Base-by-base conservation (phyloP, 1,140 invertebrate genomes). In the Melanaphis sacchari region DNA sequence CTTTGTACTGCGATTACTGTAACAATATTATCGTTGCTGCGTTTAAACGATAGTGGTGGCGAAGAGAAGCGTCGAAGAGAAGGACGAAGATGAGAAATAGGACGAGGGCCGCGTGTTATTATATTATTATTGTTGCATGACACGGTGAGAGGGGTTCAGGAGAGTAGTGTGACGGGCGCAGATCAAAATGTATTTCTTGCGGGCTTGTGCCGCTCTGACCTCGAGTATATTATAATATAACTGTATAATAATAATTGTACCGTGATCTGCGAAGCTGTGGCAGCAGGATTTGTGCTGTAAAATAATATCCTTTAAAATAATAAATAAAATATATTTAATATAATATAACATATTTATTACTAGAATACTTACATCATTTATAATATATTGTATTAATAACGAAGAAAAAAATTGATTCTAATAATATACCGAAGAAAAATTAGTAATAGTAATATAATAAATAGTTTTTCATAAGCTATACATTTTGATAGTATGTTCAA, bases 1-100 rank as follows among this genome's bases (percentile, higher is more conserved):
- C 36, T 24, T 41, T 24, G 31, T 31, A 49, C 43, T 24, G 76
- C 91, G 91, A 92, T 92, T 82, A 92, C 91, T 92, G 66, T 81
- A 92, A 92, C 38, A 92, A 92, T 92, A 92, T 92, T 92, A 82
- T 92, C 66, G 43, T 92, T 81, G 43, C 38, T 46, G 21, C 43
- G 43, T 92, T 82, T 91, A 91, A 91, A 91, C 36, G 90, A 18
- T 91, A 52, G 88, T 24, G 40, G 7, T 40, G 81, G 82, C n/a
- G 7, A 21, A 76, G 59, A 76, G 59, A n/a, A n/a, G 31, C 18
- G 43, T n/a, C n/a, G 43, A 81, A 91, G 8, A 38, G 26, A 54
- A 59, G 89, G 40, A 90, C 31, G 40, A 43, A 21, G 54, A 90
- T 90, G 43, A 76, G 59, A 76, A 76, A 76, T 76, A 76, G 59